Base-by-base conservation (phyloP, 2,113 vertebrate species). In the Arvicanthis niloticus region DNA sequence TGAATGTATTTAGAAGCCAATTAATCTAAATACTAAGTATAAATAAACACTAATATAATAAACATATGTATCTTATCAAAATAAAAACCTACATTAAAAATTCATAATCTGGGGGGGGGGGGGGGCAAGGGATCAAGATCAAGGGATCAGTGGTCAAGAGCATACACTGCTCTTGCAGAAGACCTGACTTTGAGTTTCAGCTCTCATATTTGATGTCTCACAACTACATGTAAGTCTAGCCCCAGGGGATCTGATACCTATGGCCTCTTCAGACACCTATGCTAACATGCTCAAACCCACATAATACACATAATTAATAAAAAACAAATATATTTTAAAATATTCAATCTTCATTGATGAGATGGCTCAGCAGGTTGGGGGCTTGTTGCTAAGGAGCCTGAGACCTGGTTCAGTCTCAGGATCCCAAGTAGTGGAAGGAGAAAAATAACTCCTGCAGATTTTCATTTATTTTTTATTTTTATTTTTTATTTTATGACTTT, bases 41-140 rank as follows among this genome's bases (percentile, higher is more conserved):
- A 89, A 12, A 31, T 67, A 70, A 94, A 72, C 56, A 56, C 15
- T 87, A 82, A 78, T 6, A 76, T 40, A 15, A 37, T 42, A 51
- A 56, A 65, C 16, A 77, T 77, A 88, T 77, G 3, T 58, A 58
- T 82, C 60, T 62, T 53, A 53, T 87, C 48, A 85, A 7, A 76
- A 34, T 82, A 81, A 76, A 95, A 90, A 84, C 72, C 72, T 34
- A 87, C 29, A 85, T n/a, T 45, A 51, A 90, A 95, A 88, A 76
- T 68, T 78, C 17, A n/a, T 15, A 91, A 76, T 67, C 62, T 48
- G 26, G 81, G n/a, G 76, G n/a, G 16, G 31, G 40, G 26, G 81
- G n/a, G 76, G n/a, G 16, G 31, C 16, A 19, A 16, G 11, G 12
- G 22, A 85, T 65, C 29, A 67, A 68, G 67, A 68, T 68, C 31